These are phyloP conservation scores for Chlorodrepanis virens DNA, from an alignment of 2,113 vertebrate species.

Conservation along the genomic window DNA sequence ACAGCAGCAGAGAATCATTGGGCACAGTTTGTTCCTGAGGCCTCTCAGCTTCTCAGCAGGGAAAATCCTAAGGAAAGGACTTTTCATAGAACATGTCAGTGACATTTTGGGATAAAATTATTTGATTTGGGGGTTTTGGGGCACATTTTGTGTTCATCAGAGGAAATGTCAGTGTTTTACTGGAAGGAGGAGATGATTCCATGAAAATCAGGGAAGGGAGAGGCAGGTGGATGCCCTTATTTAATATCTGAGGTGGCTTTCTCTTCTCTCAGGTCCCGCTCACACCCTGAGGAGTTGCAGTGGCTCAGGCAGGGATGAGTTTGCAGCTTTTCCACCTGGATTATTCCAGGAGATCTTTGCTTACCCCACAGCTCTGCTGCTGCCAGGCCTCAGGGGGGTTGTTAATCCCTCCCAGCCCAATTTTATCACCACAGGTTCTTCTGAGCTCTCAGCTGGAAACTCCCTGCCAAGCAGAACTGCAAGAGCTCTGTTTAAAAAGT, in stretches of 20 bases:
- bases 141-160: too few species aligned
- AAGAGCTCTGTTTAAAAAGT: neutral
- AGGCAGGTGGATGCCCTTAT: too few species aligned
- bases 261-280: neutral
- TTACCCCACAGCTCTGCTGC: neutral
- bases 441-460: neutral
- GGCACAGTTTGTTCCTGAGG: too few species aligned
- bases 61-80: too few species aligned
- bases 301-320: neutral
- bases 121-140: too few species aligned
- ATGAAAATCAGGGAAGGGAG: too few species aligned
- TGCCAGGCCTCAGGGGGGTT: neutral
- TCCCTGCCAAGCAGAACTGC: neutral
- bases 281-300: neutral
- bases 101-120: too few species aligned
- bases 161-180: too few species aligned
- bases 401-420: neutral
- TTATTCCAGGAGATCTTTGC: neutral
- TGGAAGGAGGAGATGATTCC: too few species aligned
- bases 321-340: neutral
- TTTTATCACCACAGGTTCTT: neutral
- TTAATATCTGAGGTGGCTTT: neutral
- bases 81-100: too few species aligned
- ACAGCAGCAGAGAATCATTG: too few species aligned
- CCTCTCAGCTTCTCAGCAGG: too few species aligned